Percentiles rank a stretch among this genome's conserved stretches.
Conservation (phyloP, 2,113 vertebrate species). For the Grantiella picta region DNA sequence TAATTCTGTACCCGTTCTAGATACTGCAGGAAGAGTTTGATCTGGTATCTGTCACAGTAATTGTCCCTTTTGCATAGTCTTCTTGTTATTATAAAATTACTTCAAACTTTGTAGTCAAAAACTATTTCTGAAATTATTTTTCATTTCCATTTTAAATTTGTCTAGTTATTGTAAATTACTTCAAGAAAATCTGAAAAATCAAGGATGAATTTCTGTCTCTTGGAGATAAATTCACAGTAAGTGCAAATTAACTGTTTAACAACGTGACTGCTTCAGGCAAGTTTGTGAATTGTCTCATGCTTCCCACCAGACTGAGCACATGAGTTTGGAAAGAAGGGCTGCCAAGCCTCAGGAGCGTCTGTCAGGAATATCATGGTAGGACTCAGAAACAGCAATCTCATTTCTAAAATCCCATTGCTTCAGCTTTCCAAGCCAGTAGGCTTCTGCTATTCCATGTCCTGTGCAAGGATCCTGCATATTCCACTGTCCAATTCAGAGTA, state of each 20-base stretch:
- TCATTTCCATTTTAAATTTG: background rate
- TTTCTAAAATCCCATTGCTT: background rate
- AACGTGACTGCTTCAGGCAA: background rate
- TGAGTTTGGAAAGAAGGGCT: background rate
- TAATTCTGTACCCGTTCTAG: background rate
- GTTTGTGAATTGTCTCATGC: background rate
- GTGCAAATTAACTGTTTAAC: background rate
- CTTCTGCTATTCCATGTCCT: background rate
- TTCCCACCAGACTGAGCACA: background rate
- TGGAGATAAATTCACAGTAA: background rate
- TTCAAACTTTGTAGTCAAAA: background rate
- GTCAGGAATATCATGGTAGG: background rate
- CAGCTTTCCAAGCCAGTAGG: background rate
- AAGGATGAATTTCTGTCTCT: background rate
- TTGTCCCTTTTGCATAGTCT: background rate
- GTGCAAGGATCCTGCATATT: fast-evolving
- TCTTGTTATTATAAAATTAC: background rate
- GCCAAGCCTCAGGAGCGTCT: background rate
- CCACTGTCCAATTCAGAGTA: background rate
- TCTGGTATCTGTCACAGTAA: background rate
- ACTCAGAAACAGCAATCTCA: background rate
- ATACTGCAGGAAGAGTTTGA: background rate
- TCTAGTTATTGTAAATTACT: background rate
- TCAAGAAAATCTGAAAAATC: background rate
- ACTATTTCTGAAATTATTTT: background rate